phyloP scores from a whole-genome alignment of 1,140 invertebrate species.

The Camponotus vicinus region DNA sequence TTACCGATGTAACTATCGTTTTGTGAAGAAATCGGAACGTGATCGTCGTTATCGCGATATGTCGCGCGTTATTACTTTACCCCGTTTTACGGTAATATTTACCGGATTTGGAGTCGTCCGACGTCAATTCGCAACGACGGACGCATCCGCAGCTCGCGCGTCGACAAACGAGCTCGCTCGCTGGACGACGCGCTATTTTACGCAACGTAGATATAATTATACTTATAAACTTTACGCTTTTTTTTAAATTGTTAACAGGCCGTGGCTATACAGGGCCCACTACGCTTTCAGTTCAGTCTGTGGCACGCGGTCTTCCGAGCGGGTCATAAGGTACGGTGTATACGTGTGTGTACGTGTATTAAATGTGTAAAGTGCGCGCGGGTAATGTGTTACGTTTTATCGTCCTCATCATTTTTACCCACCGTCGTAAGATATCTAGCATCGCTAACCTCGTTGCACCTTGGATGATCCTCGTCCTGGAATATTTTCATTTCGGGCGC shows the following conservation, averaged over 20 bases:
- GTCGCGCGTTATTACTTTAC: background rate
- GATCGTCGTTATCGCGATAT: background rate
- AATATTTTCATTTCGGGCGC: conserved; percentile 40
- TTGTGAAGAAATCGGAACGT: background rate
- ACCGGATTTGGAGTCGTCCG: conserved; percentile 14
- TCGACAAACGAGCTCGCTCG: conserved; percentile 21
- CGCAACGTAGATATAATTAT: conserved; percentile 74
- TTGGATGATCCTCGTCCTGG: conserved; percentile 52
- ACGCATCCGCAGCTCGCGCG: background rate
- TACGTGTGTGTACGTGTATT: conserved; percentile 11
- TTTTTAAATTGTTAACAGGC: conserved; percentile 82
- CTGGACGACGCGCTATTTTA: background rate
- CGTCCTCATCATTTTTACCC: conserved; percentile 2
- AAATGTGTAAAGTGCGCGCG: background rate
- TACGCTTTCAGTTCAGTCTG: conserved; percentile 82
- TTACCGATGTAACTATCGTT: background rate
- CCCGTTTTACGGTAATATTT: conserved; percentile 17
- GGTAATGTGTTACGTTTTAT: conserved; percentile 37
- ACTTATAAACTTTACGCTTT: conserved; percentile 77
- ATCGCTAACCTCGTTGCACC: conserved; percentile 57
- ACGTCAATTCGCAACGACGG: conserved; percentile 40
- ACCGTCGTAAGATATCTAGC: conserved; percentile 38
- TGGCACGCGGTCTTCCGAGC: conserved; percentile 84
- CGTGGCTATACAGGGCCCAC: conserved; percentile 86
- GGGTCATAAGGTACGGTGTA: conserved; percentile 38